These are phyloP conservation scores for Ceriagrion tenellum DNA, from an alignment of 2,888 invertebrate genomes.

Conservation along the genomic window DNA sequence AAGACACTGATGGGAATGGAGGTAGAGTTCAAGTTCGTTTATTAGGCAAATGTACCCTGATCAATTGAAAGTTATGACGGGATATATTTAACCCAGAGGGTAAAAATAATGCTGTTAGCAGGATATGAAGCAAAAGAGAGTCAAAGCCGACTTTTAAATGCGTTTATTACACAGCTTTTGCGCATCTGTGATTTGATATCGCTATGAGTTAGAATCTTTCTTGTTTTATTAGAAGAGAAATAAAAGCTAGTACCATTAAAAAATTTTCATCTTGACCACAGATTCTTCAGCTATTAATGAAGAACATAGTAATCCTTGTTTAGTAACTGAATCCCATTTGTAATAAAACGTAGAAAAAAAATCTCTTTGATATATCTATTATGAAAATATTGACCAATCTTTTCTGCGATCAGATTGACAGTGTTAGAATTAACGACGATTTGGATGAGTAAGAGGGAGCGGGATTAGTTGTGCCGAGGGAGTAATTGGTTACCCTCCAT, in stretches of 20 bases:
- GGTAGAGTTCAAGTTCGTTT: constrained; percentile 42
- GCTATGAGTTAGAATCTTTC: not conserved
- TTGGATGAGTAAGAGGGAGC: not conserved
- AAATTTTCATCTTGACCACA: too few species aligned
- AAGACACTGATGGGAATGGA: constrained; percentile 56
- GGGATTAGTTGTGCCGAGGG: not conserved
- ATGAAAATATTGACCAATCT: not conserved
- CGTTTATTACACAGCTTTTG: not conserved
- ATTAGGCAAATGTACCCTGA: constrained; percentile 56
- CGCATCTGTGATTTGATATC: not conserved
- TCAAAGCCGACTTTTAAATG: not conserved
- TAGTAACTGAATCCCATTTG: not conserved
- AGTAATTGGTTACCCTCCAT: not conserved
- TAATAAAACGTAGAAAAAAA: not conserved
- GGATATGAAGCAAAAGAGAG: not conserved
- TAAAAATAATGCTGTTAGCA: not conserved
- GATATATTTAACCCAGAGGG: not conserved
- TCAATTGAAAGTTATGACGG: not conserved
- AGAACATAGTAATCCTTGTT: not conserved
- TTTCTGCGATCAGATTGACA: not conserved
- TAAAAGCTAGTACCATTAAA: too few species aligned
- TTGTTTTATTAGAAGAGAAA: too few species aligned
- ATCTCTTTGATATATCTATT: not conserved
- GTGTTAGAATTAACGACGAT: not conserved
- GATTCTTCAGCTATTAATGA: too few species aligned